Evolutionary conservation across 2,113 vertebrate genomes (phyloP), one percentile per base, ranked within the genome.

Genomic region (Chionis minor): DNA sequence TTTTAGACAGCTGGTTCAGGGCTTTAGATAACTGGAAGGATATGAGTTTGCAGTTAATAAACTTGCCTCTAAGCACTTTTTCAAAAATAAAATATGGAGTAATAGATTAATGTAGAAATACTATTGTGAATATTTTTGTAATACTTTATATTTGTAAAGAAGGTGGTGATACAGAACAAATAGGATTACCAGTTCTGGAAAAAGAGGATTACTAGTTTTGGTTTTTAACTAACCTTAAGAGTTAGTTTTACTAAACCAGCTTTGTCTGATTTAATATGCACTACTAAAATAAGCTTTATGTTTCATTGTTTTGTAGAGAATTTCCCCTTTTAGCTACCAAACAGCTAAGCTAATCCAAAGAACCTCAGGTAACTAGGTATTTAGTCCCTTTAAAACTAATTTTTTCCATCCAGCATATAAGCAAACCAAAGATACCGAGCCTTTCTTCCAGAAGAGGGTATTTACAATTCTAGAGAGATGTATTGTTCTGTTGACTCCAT

Each of bases 101-200:
- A 93, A 54, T 66, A 82, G 21, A 94, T 82, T 90, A 74, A 61
- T 84, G 32, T 19, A 96, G 81, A 90, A 81, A 81, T 94, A 85
- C 7, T 84, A 67, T 20, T 78, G 17, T 86, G 90, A 88, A 74
- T 98, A 97, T 98, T 98, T 98, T 98, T 98, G 15, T 98, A 98
- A 96, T 61, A 33, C 62, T 96, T 74, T 95, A 92, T 95, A 96
- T 97, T 97, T 86, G 72, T 83, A 96, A 98, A 97, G 62, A 84
- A 85, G 65, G 81, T 73, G 85, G 55, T 92, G 61, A 79, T 83
- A 91, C 28, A 61, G 45, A 63, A 86, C 74, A 69, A 90, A 86
- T 74, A 81, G 28, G 55, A 86, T 65, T 85, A 74, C 35, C 66
- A 72, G 80, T 83, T 84, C 59, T 84, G 55, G 30, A 71, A 88